Evolutionary conservation across 2,113 vertebrate species (phyloP).

Genomic region (Notothenia coriiceps): DNA sequence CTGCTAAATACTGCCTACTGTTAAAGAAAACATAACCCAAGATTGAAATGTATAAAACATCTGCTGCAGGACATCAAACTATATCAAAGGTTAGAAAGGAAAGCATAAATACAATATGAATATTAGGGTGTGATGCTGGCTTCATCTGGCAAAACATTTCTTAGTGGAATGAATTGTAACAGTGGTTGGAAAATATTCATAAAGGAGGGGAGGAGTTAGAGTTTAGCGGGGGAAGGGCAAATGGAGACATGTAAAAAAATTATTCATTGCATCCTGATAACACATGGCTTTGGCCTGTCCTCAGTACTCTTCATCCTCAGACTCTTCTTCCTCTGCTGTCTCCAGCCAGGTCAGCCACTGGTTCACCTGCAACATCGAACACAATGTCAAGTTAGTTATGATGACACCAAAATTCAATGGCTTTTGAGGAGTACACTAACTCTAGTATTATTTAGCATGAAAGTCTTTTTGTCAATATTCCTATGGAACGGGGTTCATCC

Average conservation of each 20-base stretch:
- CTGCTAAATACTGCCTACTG: constrained; percentile 55
- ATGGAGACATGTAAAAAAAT: constrained; percentile 11
- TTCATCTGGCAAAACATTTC: constrained; percentile 82
- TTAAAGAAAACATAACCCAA: constrained; percentile 38
- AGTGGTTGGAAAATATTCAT: constrained; percentile 86
- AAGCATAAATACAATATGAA: constrained; percentile 55
- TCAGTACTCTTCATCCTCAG: constrained; percentile 98
- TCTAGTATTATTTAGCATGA: too few relatives aligned
- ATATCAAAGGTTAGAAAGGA: constrained; percentile 6
- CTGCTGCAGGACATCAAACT: constrained; percentile 43
- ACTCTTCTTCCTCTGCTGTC: constrained; percentile 99
- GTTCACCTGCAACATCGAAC: constrained; percentile 88
- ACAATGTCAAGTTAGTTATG: neutral
- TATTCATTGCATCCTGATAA: constrained; percentile 90
- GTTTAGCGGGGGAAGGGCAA: neutral
- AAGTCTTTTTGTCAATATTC: too few relatives aligned
- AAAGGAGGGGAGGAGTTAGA: neutral
- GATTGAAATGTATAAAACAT: constrained; percentile 54
- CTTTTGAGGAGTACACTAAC: too few relatives aligned
- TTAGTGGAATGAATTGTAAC: constrained; percentile 90
- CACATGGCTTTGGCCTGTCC: constrained; percentile 93
- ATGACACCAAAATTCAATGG: too few relatives aligned
- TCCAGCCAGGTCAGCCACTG: constrained; percentile 99
- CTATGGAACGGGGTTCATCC: neutral
- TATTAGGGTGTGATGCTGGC: constrained; percentile 82